A percentile compares a stretch with the other conserved stretches of the same genome.
phyloP scores from a whole-genome alignment of 1,140 invertebrate species.

The Drosophila parabipectinata region DNA sequence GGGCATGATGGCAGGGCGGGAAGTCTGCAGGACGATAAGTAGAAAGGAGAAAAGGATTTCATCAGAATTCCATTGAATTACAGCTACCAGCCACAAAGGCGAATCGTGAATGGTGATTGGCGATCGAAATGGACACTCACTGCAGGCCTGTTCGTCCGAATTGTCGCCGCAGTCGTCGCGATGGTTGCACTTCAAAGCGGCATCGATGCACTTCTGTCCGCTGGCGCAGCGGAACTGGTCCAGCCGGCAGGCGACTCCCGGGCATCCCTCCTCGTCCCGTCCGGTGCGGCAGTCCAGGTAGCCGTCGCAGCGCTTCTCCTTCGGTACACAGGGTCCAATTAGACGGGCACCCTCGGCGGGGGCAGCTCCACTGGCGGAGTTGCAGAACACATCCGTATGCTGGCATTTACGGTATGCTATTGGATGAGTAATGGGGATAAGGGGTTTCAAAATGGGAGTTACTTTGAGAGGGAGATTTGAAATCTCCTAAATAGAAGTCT shows the following conservation, averaged over 20 bases:
- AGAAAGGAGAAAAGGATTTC: not conserved
- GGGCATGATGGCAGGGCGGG: constrained; percentile 93
- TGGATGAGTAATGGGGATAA: too few species aligned
- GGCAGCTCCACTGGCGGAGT: constrained; percentile 84
- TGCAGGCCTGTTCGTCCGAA: constrained; percentile 94
- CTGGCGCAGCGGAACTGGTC: constrained; percentile 95
- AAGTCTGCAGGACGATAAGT: constrained; percentile 87
- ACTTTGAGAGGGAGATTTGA: too few species aligned
- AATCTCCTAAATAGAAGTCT: too few species aligned
- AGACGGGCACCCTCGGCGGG: constrained; percentile 84
- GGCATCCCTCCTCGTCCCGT: constrained; percentile 93
- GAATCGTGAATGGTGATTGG: too few species aligned
- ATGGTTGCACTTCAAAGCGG: constrained; percentile 93
- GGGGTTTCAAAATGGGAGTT: too few species aligned
- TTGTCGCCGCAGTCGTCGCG: constrained; percentile 95
- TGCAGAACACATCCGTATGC: constrained; percentile 92
- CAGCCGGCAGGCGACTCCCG: constrained; percentile 89
- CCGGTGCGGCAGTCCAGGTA: constrained; percentile 94
- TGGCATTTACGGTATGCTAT: constrained; percentile 94
- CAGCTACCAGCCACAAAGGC: too few species aligned
- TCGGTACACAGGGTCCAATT: constrained; percentile 92
- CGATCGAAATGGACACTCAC: constrained; percentile 85
- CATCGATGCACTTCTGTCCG: constrained; percentile 93
- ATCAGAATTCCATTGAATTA: too few species aligned
- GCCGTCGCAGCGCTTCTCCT: constrained; percentile 95